Percentiles rank a stretch among this genome's conserved stretches.
phyloP scores from a whole-genome alignment of 2,888 invertebrate genomes.

The Drosophila kanekoi region DNA sequence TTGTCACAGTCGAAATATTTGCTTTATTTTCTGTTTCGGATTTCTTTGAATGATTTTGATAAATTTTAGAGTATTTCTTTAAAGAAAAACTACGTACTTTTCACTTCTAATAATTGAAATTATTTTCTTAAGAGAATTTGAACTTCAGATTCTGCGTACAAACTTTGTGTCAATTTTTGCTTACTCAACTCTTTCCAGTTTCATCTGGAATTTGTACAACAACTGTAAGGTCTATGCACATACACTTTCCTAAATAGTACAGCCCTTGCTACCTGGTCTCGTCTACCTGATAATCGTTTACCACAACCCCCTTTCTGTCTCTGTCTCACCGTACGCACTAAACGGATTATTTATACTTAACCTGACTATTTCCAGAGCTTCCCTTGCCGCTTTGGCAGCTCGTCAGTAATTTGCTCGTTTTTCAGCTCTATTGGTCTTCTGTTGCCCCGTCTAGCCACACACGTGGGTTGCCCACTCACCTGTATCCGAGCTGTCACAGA shows the following conservation, averaged over 20 bases:
- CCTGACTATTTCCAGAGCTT: constrained; percentile 37
- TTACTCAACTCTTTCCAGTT: no score
- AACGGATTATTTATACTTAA: constrained; percentile 79
- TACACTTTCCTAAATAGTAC: not conserved
- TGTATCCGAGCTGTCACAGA: constrained; percentile 89
- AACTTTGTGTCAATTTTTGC: no score
- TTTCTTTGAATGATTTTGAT: no score
- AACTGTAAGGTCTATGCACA: not conserved
- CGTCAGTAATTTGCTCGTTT: constrained; percentile 43
- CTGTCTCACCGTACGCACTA: constrained; percentile 51
- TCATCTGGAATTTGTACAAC: no score
- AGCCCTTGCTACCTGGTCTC: not conserved
- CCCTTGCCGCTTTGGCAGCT: not conserved
- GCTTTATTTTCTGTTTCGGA: no score
- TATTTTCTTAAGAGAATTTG: no score
- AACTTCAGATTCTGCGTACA: no score
- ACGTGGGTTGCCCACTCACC: constrained; percentile 77
- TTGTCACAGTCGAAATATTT: no score
- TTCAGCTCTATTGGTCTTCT: constrained; percentile 47
- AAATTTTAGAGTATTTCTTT: no score
- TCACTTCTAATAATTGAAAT: no score
- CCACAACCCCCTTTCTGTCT: not conserved
- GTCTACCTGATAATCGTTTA: not conserved
- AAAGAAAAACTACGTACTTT: no score
- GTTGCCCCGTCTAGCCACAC: not conserved